A percentile compares a stretch with the other conserved stretches of the same genome.
These are phyloP conservation scores for Buceros bicornis DNA, from an alignment of 2,797 vertebrate genomes.

Conservation along the genomic window DNA sequence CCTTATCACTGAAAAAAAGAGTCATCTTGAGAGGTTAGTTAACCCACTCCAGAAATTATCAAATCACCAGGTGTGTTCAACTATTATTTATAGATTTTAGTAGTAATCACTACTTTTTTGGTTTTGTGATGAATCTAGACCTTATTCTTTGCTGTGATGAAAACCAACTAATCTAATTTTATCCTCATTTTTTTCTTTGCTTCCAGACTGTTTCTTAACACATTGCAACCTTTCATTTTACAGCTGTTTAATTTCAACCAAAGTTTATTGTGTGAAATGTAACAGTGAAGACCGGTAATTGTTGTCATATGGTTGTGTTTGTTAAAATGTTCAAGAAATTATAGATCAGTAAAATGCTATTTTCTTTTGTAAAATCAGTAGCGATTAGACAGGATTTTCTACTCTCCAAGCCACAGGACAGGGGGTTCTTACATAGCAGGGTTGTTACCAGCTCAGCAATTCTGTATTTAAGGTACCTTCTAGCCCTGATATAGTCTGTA, in stretches of 20 bases:
- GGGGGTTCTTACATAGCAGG: background rate
- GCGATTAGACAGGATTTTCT: background rate
- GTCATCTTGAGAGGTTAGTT: background rate
- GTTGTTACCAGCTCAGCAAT: background rate
- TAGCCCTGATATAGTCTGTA: background rate
- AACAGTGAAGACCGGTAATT: background rate
- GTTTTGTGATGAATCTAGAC: background rate
- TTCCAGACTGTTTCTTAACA: background rate
- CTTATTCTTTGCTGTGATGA: background rate
- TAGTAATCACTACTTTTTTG: background rate
- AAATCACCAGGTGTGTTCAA: background rate
- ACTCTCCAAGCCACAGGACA: background rate
- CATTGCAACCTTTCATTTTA: background rate
- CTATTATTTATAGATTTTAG: background rate
- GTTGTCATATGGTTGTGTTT: background rate
- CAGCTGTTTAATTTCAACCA: background rate
- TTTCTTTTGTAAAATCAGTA: background rate
- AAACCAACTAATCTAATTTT: background rate
- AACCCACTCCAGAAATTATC: background rate
- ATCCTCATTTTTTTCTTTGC: background rate
- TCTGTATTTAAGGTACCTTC: background rate
- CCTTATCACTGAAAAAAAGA: background rate
- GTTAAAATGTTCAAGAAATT: background rate
- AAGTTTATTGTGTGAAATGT: background rate
- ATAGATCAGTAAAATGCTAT: background rate